These are phyloP conservation scores for Stercorarius parasiticus DNA, from an alignment of 2,113 vertebrate species.

Conservation along the genomic window DNA sequence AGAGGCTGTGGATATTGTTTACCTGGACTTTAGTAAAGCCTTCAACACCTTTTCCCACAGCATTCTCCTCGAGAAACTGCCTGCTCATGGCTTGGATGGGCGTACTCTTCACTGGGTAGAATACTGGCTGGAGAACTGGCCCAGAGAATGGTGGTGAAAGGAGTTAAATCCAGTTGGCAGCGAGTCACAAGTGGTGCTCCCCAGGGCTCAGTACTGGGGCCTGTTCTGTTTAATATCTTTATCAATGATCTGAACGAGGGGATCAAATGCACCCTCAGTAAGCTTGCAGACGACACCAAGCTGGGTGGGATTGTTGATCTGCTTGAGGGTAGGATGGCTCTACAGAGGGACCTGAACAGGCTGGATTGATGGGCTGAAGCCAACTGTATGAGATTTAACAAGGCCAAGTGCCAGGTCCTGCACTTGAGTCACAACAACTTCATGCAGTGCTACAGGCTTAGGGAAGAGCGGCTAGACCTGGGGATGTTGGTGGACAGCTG, in stretches of 20 bases:
- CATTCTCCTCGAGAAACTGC: neutral
- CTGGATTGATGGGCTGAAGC: neutral
- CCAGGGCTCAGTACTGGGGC: neutral
- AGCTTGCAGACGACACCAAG: neutral
- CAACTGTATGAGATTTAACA: neutral
- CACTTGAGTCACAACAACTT: neutral
- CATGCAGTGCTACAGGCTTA: neutral
- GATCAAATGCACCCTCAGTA: neutral
- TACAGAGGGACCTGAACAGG: neutral
- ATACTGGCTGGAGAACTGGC: neutral
- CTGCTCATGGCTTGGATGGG: neutral
- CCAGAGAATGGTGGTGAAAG: neutral
- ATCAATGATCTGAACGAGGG: neutral
- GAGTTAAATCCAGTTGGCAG: neutral
- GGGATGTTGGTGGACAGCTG: neutral
- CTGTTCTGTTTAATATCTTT: neutral
- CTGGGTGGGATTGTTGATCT: neutral
- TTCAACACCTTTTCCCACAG: neutral
- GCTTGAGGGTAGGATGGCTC: neutral
- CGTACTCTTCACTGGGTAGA: neutral
- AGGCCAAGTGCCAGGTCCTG: neutral
- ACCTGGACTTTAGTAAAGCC: neutral
- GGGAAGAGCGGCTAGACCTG: neutral
- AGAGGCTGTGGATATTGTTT: neutral
- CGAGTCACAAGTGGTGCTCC: neutral